These are phyloP conservation scores for Todus mexicanus DNA, from an alignment of 2,797 vertebrate species.

Conservation along the genomic window DNA sequence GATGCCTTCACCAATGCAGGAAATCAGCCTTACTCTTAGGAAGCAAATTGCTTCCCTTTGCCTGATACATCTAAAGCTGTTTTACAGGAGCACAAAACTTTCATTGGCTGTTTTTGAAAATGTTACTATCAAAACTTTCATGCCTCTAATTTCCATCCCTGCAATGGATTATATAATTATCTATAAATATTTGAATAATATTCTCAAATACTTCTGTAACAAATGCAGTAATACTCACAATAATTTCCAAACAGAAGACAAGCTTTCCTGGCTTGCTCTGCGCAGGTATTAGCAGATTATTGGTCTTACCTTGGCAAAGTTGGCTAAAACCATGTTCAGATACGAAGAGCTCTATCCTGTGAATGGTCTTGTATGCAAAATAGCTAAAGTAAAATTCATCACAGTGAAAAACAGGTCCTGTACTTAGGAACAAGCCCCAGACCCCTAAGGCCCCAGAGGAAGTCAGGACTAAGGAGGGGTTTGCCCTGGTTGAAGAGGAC, in stretches of 20 bases:
- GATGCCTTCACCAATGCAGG: neutral
- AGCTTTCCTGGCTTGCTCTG: neutral
- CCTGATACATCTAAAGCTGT: neutral
- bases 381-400: neutral
- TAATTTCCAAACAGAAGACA: neutral
- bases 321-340: neutral
- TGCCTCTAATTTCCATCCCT: neutral
- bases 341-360: neutral
- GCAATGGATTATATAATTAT: neutral
- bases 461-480: too few species aligned
- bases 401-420: neutral
- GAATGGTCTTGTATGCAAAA: neutral
- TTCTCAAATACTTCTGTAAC: neutral
- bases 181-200: neutral
- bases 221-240: neutral
- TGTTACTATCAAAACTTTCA: neutral
- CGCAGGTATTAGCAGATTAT: neutral
- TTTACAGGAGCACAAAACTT: neutral
- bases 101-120: neutral
- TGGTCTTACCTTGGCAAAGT: neutral
- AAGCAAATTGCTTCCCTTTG: neutral
- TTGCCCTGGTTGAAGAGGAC: too few species aligned
- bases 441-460: too few species aligned
- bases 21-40: neutral
- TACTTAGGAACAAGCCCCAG: too few species aligned